Base-by-base conservation (phyloP, 2,797 vertebrate genomes). In the Fistularia commersonii region DNA sequence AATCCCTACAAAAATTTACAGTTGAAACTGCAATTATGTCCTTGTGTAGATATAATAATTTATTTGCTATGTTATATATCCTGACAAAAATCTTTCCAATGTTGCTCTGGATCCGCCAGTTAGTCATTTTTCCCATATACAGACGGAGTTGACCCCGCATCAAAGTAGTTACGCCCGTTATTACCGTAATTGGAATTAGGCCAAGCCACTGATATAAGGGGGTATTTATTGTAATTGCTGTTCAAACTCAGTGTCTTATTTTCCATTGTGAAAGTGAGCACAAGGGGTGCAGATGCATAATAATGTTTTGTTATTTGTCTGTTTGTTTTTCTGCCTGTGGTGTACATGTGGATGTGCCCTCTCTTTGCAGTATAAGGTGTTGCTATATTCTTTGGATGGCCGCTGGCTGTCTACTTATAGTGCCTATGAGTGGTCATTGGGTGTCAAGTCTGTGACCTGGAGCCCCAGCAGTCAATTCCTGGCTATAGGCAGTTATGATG, bases 401-500 rank as follows among this genome's bases (percentile, higher is more conserved):
- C 93, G 97, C 0, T 80, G 95, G 61, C 77, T 98, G 12, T 93
- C 93, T 0, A 79, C 51, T 0, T 98, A 91, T 72, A 87, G 81
- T 0, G 97, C 97, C 1, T 98, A 99, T 0, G 93, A 96, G 36
- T 98, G 96, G 96, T 96, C 94, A 0, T 82, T 99, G 12, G 97
- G 97, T 1, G 60, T 99, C 48, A 99, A 98, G 76, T 89, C 92
- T 0, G 69, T 95, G 0, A 65, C 91, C 42, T 99, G 97, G 97
- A 96, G 95, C 58, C 95, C 96, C 72, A 98, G 94, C 88, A 98
- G 97, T 41, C 96, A 99, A 62, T 96, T 98, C 79, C 85, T 99
- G 79, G 95, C 93, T 0, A 75, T 99, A 1, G 97, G 97, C 51
- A 99, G 97, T 86, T 99, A 93, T 1, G 97, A 99, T 48, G 95